These are phyloP conservation scores for Chlorospingus semifuscus DNA, from an alignment of 2,797 vertebrate genomes.

Conservation along the genomic window DNA sequence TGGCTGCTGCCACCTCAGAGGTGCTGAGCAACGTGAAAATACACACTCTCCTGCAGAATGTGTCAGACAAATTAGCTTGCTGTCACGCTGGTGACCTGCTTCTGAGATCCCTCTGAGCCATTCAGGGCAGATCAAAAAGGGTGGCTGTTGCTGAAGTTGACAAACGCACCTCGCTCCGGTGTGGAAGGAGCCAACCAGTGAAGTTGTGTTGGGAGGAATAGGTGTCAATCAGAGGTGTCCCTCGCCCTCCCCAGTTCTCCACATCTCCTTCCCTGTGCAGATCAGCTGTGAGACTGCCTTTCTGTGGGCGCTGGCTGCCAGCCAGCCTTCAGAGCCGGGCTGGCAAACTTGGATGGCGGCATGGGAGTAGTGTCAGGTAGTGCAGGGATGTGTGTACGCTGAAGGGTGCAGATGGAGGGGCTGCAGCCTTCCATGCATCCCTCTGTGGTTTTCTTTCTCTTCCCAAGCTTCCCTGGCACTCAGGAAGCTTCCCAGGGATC, in stretches of 20 bases:
- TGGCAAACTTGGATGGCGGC: neutral
- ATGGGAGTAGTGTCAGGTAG: neutral
- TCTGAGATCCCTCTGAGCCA: neutral
- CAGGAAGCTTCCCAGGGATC: neutral
- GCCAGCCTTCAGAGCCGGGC: neutral
- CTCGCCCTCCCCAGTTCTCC: neutral
- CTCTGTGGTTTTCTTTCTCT: neutral
- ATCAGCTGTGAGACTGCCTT: neutral
- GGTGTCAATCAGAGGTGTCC: neutral
- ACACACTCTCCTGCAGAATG: neutral
- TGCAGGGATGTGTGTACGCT: fast-evolving
- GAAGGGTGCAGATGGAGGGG: neutral
- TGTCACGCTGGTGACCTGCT: fast-evolving
- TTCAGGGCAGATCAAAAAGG: neutral
- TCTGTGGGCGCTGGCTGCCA: neutral
- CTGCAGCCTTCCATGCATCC: neutral
- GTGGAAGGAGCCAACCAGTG: neutral
- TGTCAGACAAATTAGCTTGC: neutral
- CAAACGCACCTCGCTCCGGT: fast-evolving
- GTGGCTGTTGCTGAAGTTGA: neutral
- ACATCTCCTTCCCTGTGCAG: neutral
- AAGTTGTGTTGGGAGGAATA: neutral
- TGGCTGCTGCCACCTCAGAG: neutral
- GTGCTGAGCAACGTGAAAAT: neutral
- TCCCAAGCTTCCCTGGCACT: neutral